phyloP scores from a whole-genome alignment of 1,140 invertebrate species.

The Aphaenogaster ashmeadi region DNA sequence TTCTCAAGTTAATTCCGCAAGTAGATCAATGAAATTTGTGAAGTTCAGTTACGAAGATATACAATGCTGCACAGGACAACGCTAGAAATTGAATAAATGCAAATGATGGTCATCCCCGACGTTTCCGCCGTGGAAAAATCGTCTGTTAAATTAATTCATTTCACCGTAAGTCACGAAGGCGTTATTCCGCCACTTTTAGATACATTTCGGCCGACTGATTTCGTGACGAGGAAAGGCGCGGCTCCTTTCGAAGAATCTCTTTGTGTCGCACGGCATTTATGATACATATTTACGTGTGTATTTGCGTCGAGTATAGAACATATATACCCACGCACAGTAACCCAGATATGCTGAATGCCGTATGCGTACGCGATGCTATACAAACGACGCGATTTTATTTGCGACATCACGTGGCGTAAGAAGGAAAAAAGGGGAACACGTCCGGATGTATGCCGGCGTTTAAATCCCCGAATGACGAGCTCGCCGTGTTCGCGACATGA shows the following conservation, averaged over 20 bases:
- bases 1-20: neutral
- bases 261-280: neutral
- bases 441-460: neutral
- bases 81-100: neutral
- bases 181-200: neutral
- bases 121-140: neutral
- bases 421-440: slow-evolving; percentile 28
- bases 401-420: neutral
- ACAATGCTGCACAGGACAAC: neutral
- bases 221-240: neutral
- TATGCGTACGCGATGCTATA: slow-evolving; percentile 2
- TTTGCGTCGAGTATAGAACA: neutral
- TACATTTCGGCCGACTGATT: neutral
- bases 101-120: neutral
- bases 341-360: slow-evolving; percentile 6
- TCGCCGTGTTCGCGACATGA: neutral
- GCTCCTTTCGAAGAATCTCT: slow-evolving; percentile 17
- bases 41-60: neutral
- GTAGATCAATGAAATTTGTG: neutral
- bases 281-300: neutral
- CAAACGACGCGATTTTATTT: slow-evolving; percentile 10
- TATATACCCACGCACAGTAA: slow-evolving; percentile 19
- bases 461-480: neutral
- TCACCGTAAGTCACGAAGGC: neutral
- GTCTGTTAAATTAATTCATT: neutral